A percentile compares a stretch with the other conserved stretches of the same genome.
These are phyloP conservation scores for Aeoliscus strigatus DNA, from an alignment of 2,797 vertebrate species.

Conservation along the genomic window DNA sequence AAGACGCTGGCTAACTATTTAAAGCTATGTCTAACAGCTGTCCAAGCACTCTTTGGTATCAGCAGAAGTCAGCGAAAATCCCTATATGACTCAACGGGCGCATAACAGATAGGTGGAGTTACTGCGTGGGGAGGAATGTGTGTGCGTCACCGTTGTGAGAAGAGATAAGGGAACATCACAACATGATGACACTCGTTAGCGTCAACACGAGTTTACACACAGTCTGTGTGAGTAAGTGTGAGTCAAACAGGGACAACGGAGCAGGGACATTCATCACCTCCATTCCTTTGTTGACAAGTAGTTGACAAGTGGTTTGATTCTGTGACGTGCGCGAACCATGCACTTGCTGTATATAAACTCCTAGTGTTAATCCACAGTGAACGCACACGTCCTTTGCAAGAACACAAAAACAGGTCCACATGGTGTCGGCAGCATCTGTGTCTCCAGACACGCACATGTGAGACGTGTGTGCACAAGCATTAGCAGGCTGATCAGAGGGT, in stretches of 20 bases:
- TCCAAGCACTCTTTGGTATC: constrained; percentile 31
- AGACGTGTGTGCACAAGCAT: constrained; percentile 11
- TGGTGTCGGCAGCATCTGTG: neutral
- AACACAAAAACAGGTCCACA: neutral
- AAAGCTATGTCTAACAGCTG: constrained; percentile 47
- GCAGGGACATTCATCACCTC: neutral
- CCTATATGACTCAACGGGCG: constrained; percentile 14
- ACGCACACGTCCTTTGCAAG: neutral
- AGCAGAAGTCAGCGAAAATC: constrained; percentile 40
- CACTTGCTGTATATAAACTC: no score
- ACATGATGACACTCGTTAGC: constrained; percentile 54
- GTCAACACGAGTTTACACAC: constrained; percentile 18
- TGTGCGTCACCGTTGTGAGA: constrained; percentile 24
- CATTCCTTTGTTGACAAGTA: no score
- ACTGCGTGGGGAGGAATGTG: constrained; percentile 29
- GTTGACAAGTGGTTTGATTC: no score
- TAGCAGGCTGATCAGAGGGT: constrained; percentile 13
- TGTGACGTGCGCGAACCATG: no score
- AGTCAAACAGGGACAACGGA: constrained; percentile 25
- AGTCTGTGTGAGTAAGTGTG: constrained; percentile 25
- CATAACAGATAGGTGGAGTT: constrained; percentile 14
- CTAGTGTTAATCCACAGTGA: neutral
- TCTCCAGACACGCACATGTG: constrained; percentile 6
- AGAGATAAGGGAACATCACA: constrained; percentile 42
- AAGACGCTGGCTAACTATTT: constrained; percentile 29